phyloP scores from a whole-genome alignment of 1,140 invertebrate genomes.

The Drosophila paulistorum region DNA sequence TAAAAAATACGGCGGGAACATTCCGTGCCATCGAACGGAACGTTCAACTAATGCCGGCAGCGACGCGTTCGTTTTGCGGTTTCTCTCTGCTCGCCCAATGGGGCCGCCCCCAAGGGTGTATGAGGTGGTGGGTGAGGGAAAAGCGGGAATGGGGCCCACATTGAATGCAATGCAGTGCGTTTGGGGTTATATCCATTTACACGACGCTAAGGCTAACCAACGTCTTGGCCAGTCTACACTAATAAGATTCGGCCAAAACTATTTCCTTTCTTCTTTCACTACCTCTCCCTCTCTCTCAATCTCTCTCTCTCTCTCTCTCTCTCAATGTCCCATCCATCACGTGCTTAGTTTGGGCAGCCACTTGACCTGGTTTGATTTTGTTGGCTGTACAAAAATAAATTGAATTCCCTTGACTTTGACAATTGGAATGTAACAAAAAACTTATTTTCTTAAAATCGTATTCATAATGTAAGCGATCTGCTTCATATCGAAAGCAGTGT shows the following conservation, averaged over 20 bases:
- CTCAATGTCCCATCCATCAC: slow-evolving; percentile 41
- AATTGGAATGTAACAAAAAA: neutral
- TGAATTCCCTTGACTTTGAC: neutral
- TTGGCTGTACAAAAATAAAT: neutral
- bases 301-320: neutral
- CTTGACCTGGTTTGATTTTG: slow-evolving; percentile 73
- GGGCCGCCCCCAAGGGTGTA: no score
- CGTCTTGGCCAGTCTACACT: slow-evolving; percentile 64
- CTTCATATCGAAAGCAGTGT: no score
- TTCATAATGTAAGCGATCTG: no score
- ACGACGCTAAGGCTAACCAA: slow-evolving; percentile 1
- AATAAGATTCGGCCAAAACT: slow-evolving; percentile 61
- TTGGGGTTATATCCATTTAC: slow-evolving; percentile 10
- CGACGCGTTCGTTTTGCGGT: slow-evolving; percentile 27
- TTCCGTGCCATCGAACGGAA: slow-evolving; percentile 3
- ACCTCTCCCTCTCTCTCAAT: neutral
- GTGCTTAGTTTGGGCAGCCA: slow-evolving; percentile 53
- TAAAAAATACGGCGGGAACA: slow-evolving; percentile 1
- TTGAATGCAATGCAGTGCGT: neutral
- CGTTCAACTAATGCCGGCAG: slow-evolving; percentile 1
- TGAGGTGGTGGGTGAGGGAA: no score
- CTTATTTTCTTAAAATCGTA: no score
- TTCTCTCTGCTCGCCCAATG: neutral
- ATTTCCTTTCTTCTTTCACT: neutral
- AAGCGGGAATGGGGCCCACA: no score